A percentile compares a stretch with the other conserved stretches of the same genome.
These are phyloP conservation scores for Struthio camelus DNA, from an alignment of 2,113 vertebrate species.

Conservation along the genomic window DNA sequence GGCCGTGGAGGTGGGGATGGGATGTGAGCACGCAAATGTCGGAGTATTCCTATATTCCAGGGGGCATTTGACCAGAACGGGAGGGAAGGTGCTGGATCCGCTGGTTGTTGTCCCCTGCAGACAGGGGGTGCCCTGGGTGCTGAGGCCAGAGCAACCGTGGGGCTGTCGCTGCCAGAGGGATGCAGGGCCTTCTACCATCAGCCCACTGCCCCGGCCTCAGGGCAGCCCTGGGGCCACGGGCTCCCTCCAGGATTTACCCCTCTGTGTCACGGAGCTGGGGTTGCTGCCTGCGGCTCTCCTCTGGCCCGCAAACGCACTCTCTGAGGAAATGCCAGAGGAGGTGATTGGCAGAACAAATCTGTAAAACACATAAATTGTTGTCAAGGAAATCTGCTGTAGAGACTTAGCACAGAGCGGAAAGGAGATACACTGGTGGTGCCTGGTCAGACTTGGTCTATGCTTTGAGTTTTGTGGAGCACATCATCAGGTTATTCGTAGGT, in stretches of 20 bases:
- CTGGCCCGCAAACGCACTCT: neutral
- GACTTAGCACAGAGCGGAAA: neutral
- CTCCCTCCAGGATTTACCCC: neutral
- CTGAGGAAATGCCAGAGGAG: neutral
- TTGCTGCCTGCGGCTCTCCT: neutral
- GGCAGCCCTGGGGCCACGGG: neutral
- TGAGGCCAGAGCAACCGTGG: neutral
- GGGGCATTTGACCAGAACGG: neutral
- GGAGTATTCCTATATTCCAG: neutral
- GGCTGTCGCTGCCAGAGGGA: neutral
- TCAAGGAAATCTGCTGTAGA: neutral
- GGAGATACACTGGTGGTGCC: neutral
- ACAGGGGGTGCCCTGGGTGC: neutral
- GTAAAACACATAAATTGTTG: neutral
- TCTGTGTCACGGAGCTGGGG: neutral
- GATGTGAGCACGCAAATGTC: neutral
- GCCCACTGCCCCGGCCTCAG: neutral
- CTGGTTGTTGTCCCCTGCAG: neutral
- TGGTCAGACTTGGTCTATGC: neutral
- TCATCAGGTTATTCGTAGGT: neutral
- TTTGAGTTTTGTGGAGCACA: neutral
- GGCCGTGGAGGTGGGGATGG: neutral
- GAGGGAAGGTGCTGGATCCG: neutral
- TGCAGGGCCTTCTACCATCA: accelerated
- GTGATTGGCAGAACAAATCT: neutral